Evolutionary conservation across 2,888 invertebrate species (phyloP), one percentile per base, ranked within the genome.

Genomic region (Creontiades dilutus): DNA sequence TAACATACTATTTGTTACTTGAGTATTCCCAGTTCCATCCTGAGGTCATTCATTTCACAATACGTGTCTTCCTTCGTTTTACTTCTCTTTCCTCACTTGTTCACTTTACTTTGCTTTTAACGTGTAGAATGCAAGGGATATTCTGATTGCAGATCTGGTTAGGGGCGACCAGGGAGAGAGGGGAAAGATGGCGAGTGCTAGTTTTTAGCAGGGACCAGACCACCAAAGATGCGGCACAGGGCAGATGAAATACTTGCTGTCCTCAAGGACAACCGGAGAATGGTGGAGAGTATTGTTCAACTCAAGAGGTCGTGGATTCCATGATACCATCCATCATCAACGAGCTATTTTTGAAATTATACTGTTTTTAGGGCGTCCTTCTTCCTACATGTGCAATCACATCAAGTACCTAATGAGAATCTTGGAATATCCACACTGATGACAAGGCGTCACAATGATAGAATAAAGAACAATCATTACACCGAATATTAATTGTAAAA

Each of bases 151-250:
- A 57, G 57, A 11, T 52, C 52, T 52, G 13, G 37, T 37, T 37
- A 37, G 37, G 37, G 7, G n/a, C 57, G 16, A 57, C 57, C n/a
- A 1, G n/a, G 16, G n/a, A 57, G 57, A n/a, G 57, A 13, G 57
- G 57, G 37, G 7, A 37, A n/a, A 57, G n/a, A 57, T 57, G 57
- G 57, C 19, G 57, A 57, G 57, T 57, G 57, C 57, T 57, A 57
- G 57, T 57, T 57, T 57, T 57, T 57, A 57, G 57, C 57, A 1
- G 57, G 16, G 57, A 57, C 57, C 57, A 57, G 57, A 57, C 57
- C 57, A 57, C 57, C 57, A 57, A 57, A 57, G 57, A 57, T 57
- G 57, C 57, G n/a, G 57, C n/a, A n/a, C 57, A 57, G n/a, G 57
- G 57, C 57, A 16, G 57, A 57, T 57, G 57, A 57, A 57, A 57